Evolutionary conservation across 2,113 vertebrate species (phyloP).

Genomic region (Sakesphorus luctuosus): DNA sequence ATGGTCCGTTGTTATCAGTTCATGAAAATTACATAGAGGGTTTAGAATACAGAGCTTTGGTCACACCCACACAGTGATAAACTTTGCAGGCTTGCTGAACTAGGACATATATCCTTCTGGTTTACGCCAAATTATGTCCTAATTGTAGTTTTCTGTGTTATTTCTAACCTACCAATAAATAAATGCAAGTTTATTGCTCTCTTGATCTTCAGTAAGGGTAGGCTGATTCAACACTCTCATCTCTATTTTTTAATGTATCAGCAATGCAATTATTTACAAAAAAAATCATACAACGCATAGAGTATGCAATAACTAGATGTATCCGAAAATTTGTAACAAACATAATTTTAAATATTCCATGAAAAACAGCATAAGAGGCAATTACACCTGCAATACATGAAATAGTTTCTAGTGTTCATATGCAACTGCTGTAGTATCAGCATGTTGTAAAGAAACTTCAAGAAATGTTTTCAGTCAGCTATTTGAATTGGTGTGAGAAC

Average conservation of each 20-base stretch:
- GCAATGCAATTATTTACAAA: background rate
- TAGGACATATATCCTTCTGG: background rate
- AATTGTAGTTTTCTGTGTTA: background rate
- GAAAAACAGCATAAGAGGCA: background rate
- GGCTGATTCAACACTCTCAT: background rate
- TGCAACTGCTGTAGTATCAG: background rate
- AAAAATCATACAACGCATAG: background rate
- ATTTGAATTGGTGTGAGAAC: background rate
- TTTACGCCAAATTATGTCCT: background rate
- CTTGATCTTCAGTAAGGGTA: background rate
- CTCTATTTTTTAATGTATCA: background rate
- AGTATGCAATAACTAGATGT: background rate
- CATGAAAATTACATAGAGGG: no score
- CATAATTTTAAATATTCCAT: background rate
- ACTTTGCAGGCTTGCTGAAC: no score
- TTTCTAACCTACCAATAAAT: background rate
- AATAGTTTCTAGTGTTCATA: background rate
- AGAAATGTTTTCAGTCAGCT: background rate
- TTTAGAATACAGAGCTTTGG: no score
- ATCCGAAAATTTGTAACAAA: background rate
- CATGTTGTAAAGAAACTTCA: background rate
- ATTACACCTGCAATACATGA: background rate
- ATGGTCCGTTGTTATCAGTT: no score
- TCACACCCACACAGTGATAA: no score
- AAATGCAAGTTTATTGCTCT: background rate